These are phyloP conservation scores for Calcarius lapponicus DNA, from an alignment of 2,797 vertebrate species.

Conservation along the genomic window DNA sequence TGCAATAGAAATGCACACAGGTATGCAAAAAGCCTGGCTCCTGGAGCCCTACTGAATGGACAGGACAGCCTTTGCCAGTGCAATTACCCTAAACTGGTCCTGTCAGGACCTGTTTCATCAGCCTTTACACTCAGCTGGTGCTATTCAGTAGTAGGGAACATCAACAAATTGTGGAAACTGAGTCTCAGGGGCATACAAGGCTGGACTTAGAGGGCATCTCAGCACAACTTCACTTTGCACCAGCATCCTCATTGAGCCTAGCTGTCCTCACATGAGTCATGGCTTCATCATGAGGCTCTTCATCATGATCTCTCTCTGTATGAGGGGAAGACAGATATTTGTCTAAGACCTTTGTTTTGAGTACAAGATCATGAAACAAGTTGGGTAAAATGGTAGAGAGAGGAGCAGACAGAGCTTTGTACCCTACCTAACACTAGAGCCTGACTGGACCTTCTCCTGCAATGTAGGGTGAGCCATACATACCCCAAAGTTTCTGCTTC, in stretches of 20 bases:
- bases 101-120: not conserved
- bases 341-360: not conserved
- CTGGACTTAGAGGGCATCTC: not conserved
- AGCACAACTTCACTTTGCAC: not conserved
- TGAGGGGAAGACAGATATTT: not conserved
- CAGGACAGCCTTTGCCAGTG: not conserved
- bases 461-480: fast-evolving
- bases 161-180: not conserved
- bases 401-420: not conserved
- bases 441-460: not conserved
- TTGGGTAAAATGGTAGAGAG: not conserved
- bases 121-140: not conserved
- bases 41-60: not conserved
- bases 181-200: not conserved
- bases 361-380: not conserved
- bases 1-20: not conserved
- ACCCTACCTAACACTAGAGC: not conserved
- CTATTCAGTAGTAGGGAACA: not conserved
- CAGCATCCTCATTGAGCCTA: not conserved
- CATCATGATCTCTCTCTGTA: not conserved
- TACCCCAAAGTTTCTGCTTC: not conserved
- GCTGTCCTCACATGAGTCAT: not conserved
- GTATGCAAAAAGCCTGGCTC: not conserved
- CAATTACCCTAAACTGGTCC: not conserved
- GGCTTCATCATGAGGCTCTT: not conserved